Evolutionary conservation across 30 jellyfish, hydroid and myxozoan genomes (phyloP).

Genomic region (Pelagia noctiluca): DNA sequence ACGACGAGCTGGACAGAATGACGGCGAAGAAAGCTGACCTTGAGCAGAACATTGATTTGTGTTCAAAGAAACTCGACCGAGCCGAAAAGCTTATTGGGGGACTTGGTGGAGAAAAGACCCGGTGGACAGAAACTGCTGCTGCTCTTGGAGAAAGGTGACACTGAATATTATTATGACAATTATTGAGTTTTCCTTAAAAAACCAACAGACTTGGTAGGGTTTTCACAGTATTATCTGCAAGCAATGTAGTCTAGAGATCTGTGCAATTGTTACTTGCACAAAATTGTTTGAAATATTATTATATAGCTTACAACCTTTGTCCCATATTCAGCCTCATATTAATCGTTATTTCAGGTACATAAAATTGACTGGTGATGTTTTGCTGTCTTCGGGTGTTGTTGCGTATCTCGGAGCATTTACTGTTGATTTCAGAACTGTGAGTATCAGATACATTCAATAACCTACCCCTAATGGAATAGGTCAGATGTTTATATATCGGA

Average conservation of each 20-base stretch:
- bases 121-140: conserved; percentile 99
- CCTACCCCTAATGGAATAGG: too few species aligned
- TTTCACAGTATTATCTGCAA: too few species aligned
- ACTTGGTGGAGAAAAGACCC: conserved; percentile 94
- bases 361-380: conserved; percentile 93
- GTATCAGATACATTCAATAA: too few species aligned
- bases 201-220: too few species aligned
- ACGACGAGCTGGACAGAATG: conserved; percentile 84
- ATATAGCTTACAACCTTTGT: too few species aligned
- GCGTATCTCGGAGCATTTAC: conserved; percentile 99
- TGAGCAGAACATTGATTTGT: conserved; percentile 87
- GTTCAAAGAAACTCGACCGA: conserved; percentile 93
- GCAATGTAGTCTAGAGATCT: too few species aligned
- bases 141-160: conserved; percentile 82
- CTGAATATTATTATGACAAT: too few species aligned
- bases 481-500: too few species aligned
- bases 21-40: conserved; percentile 90
- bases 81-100: conserved; percentile 98
- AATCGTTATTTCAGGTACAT: conserved; percentile 60
- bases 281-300: too few species aligned
- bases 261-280: too few species aligned
- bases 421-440: conserved; percentile 93
- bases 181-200: too few species aligned
- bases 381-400: conserved; percentile 94
- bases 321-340: neutral